Percentiles rank a stretch among this genome's conserved stretches.
Evolutionary conservation across 2,888 invertebrate genomes (phyloP).

Genomic region (Augochlorella aurata): DNA sequence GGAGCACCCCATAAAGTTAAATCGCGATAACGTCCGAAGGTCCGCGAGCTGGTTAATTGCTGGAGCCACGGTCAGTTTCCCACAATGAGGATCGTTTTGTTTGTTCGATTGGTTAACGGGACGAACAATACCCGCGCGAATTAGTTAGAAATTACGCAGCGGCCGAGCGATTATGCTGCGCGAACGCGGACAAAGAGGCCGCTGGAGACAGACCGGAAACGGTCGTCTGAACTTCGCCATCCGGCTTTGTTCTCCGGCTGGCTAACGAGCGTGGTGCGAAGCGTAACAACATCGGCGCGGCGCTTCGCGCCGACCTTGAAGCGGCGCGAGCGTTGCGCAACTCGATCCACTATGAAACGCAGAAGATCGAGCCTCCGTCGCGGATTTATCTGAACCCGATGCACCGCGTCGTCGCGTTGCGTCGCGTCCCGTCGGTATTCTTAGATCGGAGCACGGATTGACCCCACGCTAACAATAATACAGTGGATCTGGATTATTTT

Average conservation of each 20-base stretch:
- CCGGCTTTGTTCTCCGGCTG: constrained; percentile 58
- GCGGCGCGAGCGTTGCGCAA: constrained; percentile 53
- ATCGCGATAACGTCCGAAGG: neutral
- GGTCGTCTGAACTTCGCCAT: constrained; percentile 40
- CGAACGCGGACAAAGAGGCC: constrained; percentile 48
- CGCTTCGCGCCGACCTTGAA: constrained; percentile 49
- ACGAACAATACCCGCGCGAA: constrained; percentile 41
- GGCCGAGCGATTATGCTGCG: constrained; percentile 2
- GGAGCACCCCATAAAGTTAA: no score
- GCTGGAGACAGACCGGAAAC: constrained; percentile 54
- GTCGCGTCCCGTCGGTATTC: constrained; percentile 21
- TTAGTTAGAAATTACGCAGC: constrained; percentile 52
- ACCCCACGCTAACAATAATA: constrained; percentile 29
- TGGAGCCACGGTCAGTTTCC: neutral
- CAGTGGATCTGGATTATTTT: constrained; percentile 31
- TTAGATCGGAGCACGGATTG: constrained; percentile 43
- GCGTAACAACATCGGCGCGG: constrained; percentile 55
- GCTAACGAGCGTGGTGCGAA: constrained; percentile 59
- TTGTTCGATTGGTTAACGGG: constrained; percentile 22
- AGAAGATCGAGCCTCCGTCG: constrained; percentile 22
- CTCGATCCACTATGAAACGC: constrained; percentile 41
- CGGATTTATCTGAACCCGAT: constrained; percentile 40
- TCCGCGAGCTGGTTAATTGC: neutral
- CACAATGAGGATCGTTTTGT: constrained; percentile 19
- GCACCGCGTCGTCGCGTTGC: neutral